Base-by-base conservation (phyloP, 2,888 invertebrate genomes). In the Camponotus fellah region DNA sequence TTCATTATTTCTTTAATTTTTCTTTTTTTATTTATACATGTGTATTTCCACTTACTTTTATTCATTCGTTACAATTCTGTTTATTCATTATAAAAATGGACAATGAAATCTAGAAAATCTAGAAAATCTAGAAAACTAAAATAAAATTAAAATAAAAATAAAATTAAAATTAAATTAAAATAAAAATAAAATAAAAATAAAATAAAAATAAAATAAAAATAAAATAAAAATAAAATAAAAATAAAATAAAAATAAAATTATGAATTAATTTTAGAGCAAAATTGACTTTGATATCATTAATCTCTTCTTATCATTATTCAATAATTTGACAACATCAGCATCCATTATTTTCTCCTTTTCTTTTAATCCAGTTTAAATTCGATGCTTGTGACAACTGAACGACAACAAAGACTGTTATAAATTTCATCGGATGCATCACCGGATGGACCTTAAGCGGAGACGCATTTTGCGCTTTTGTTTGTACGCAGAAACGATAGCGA, bases 401-500 rank as follows among this genome's bases (percentile, higher is more conserved):
- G 43, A 49, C 62, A 76, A 84, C 71, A 76, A 83, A 86, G 75
- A 84, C 62, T 80, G 71, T 82, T 53, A 86, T 88, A 81, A 71
- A 80, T 82, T n/a, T 62, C 68, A 74, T 87, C 80, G 53, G 77
- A 71, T 37, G 66, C 74, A 66, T 72, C 53, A 81, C 62, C 26
- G 74, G 69, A 56, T 60, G 77, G 65, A 32, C 64, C 21, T 83
- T 76, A 83, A 87, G 56, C 43, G 21, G 71, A 79, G 75, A 82
- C 80, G 85, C 85, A 72, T 82, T 90, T 91, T 89, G 71, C 84
- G 62, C 86, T 87, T 92, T 92, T 93, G 92, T 93, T 93, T 92
- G 93, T 87, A 93, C 93, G 93, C 93, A 93, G 93, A 93, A 93
- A 91, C 80, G 82, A 82, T 82, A 75, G 26, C 85, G 87, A 91